Conservation (phyloP, 2,888 invertebrate genomes). For the Thysanoteuthis rhombus region DNA sequence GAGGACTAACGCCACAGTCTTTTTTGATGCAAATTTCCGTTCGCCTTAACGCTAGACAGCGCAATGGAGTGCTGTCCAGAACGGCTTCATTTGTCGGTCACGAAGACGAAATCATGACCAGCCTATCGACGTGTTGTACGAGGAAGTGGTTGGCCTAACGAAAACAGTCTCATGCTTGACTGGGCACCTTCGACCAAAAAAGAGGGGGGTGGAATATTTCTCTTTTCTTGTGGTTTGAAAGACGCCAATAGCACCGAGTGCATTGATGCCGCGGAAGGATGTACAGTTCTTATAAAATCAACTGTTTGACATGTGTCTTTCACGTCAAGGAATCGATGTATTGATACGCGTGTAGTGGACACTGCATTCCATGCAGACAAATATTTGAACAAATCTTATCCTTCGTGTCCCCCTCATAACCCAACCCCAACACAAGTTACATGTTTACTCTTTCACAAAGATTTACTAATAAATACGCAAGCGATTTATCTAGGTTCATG, state of each 20-base stretch:
- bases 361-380: too few relatives aligned
- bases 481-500: too few relatives aligned
- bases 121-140: not conserved
- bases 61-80: not conserved
- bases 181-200: not conserved
- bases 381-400: too few relatives aligned
- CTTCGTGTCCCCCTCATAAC: too few relatives aligned
- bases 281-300: not conserved
- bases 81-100: not conserved
- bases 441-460: too few relatives aligned
- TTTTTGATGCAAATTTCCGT: not conserved
- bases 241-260: too few relatives aligned
- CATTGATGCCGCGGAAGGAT: not conserved
- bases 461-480: too few relatives aligned
- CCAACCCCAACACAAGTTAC: too few relatives aligned
- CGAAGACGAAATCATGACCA: not conserved
- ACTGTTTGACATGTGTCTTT: not conserved
- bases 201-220: not conserved
- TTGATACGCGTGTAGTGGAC: not conserved
- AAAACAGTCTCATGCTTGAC: not conserved
- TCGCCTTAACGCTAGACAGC: not conserved
- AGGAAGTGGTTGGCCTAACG: not conserved
- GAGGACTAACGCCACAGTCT: not conserved
- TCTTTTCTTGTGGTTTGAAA: not conserved
- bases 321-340: not conserved